Conservation (phyloP, 2,888 invertebrate genomes). For the Nasonovia ribisnigri region DNA sequence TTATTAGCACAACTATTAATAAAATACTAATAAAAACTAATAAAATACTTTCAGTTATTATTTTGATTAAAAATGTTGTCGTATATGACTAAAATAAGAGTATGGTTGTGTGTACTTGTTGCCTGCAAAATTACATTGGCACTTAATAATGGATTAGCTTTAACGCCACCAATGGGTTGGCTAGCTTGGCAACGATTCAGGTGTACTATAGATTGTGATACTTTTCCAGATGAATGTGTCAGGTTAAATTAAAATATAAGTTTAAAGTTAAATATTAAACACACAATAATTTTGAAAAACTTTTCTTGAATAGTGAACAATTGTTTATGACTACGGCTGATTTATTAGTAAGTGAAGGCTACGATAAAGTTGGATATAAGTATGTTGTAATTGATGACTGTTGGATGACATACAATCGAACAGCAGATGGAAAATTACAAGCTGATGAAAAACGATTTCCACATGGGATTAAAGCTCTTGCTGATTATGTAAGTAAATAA, state of each 20-base stretch:
- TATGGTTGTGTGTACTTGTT: slow-evolving; percentile 20
- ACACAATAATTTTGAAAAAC: neutral
- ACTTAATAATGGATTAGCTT: slow-evolving; percentile 70
- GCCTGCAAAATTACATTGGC: slow-evolving; percentile 29
- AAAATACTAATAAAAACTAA: too few relatives aligned
- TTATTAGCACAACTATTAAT: neutral
- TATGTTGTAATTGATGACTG: slow-evolving; percentile 77
- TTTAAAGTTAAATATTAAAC: neutral
- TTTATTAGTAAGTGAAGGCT: slow-evolving; percentile 75
- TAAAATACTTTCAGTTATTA: neutral
- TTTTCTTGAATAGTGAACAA: slow-evolving; percentile 71
- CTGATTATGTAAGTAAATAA: slow-evolving; percentile 74
- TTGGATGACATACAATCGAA: slow-evolving; percentile 74
- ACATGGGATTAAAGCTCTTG: slow-evolving; percentile 74
- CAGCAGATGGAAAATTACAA: slow-evolving; percentile 72
- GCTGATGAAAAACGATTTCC: slow-evolving; percentile 76
- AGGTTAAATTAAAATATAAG: slow-evolving; percentile 67
- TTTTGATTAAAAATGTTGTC: neutral
- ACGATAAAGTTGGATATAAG: slow-evolving; percentile 75
- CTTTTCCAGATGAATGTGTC: slow-evolving; percentile 69
- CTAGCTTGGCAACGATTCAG: slow-evolving; percentile 71
- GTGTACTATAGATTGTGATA: slow-evolving; percentile 70
- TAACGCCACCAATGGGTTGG: slow-evolving; percentile 72
- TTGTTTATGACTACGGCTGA: slow-evolving; percentile 74
- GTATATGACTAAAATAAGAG: neutral